These are phyloP conservation scores for Carcharodon carcharias DNA, from an alignment of 2,797 vertebrate genomes.

Conservation along the genomic window DNA sequence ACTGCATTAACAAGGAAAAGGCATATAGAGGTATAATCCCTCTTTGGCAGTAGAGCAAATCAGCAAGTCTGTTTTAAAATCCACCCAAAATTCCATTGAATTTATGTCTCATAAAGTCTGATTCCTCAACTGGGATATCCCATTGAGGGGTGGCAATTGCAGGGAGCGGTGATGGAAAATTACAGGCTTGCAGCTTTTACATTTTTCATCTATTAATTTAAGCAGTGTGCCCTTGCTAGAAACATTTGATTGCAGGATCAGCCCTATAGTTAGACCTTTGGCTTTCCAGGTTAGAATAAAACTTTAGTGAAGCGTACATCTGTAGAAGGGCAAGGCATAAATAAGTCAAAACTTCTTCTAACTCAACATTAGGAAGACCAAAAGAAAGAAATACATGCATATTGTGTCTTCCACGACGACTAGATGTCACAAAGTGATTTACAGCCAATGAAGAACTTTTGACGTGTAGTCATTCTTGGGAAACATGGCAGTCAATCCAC, in stretches of 20 bases:
- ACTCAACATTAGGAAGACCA: neutral
- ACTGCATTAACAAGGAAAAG: neutral
- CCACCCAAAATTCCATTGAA: neutral
- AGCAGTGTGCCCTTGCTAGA: neutral
- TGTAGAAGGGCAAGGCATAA: neutral
- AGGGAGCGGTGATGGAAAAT: neutral
- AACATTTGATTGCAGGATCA: neutral
- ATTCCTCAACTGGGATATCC: neutral
- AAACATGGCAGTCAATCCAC: neutral
- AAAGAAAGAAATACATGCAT: neutral
- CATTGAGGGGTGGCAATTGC: neutral
- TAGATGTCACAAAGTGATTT: neutral
- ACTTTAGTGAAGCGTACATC: neutral
- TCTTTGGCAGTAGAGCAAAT: neutral
- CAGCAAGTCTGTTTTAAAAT: neutral
- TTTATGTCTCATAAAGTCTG: neutral
- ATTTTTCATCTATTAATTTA: slow-evolving; percentile 1
- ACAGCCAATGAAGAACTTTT: neutral
- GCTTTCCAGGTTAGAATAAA: neutral
- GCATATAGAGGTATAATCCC: neutral
- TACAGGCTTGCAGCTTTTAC: neutral
- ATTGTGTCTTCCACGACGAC: neutral
- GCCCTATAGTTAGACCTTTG: neutral
- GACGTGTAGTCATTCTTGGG: too few species aligned
- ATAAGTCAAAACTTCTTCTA: neutral